Conservation (phyloP, 92 coral and sea anemone species). For the Bergia puertoricense region DNA sequence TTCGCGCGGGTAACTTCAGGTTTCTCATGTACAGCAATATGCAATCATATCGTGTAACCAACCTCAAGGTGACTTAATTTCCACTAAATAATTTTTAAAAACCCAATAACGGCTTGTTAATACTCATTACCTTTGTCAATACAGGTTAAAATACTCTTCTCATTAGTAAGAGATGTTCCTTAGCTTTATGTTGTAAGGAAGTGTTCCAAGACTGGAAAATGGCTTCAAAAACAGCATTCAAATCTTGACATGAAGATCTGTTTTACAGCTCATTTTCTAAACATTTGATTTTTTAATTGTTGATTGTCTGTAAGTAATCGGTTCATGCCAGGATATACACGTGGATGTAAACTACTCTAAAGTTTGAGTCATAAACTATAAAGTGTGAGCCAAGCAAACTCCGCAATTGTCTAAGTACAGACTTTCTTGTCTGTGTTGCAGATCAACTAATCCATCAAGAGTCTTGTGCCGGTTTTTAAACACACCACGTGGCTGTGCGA, state of each 20-base stretch:
- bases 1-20: no score
- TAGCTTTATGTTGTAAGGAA: not conserved
- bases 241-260: not conserved
- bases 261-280: no score
- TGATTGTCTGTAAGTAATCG: no score
- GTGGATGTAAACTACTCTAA: no score
- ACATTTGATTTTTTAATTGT: no score
- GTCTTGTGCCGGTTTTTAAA: slow-evolving; percentile 40
- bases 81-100: not conserved
- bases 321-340: no score
- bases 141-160: not conserved
- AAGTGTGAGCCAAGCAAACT: no score
- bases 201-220: not conserved
- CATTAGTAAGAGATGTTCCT: no score
- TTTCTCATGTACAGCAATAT: no score
- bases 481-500: slow-evolving; percentile 46
- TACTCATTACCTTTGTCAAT: not conserved
- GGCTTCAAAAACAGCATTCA: no score
- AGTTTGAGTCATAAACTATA: no score
- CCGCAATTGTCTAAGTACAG: not conserved
- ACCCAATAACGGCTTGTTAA: not conserved
- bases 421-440: not conserved
- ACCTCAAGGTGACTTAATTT: not conserved
- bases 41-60: no score
- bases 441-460: not conserved